Evolutionary conservation across 2,797 vertebrate species (phyloP).

Genomic region (Tapera naevia): DNA sequence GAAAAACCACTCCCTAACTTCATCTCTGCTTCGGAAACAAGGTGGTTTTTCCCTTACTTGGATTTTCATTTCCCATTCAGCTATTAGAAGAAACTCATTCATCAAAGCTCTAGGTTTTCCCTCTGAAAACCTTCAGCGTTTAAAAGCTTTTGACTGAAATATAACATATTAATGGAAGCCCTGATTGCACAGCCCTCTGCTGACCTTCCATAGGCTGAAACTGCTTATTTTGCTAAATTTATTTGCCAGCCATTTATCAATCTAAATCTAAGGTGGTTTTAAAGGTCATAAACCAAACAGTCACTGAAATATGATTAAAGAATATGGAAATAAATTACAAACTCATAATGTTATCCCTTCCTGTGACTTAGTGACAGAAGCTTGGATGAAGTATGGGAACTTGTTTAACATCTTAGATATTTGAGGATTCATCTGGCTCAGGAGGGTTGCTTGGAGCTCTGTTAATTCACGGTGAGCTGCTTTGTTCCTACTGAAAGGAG

Average conservation of each 20-base stretch:
- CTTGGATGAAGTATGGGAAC: conserved; percentile 47
- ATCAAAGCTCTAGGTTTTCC: conserved; percentile 67
- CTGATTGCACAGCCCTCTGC: conserved; percentile 73
- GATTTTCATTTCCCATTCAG: conserved; percentile 70
- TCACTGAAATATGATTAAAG: conserved; percentile 68
- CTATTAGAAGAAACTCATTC: conserved; percentile 70
- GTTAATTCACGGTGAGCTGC: not conserved
- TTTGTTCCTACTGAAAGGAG: not conserved
- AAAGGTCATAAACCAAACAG: conserved; percentile 77
- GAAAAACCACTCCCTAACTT: not conserved
- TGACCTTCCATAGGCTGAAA: conserved; percentile 72
- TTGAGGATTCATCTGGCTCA: not conserved
- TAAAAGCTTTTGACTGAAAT: conserved; percentile 76
- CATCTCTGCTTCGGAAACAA: conserved; percentile 9
- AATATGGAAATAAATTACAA: conserved; percentile 76
- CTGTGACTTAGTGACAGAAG: conserved; percentile 20
- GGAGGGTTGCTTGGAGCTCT: not conserved
- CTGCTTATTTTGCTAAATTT: conserved; percentile 74
- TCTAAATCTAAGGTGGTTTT: conserved; percentile 72
- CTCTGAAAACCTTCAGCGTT: conserved; percentile 68
- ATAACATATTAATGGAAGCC: conserved; percentile 76
- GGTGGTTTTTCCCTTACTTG: not conserved
- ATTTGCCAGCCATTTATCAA: conserved; percentile 74
- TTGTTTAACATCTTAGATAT: conserved; percentile 26
- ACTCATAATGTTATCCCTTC: conserved; percentile 71